phyloP scores from a whole-genome alignment of 2,888 invertebrate species.

The Tortrix viridana region DNA sequence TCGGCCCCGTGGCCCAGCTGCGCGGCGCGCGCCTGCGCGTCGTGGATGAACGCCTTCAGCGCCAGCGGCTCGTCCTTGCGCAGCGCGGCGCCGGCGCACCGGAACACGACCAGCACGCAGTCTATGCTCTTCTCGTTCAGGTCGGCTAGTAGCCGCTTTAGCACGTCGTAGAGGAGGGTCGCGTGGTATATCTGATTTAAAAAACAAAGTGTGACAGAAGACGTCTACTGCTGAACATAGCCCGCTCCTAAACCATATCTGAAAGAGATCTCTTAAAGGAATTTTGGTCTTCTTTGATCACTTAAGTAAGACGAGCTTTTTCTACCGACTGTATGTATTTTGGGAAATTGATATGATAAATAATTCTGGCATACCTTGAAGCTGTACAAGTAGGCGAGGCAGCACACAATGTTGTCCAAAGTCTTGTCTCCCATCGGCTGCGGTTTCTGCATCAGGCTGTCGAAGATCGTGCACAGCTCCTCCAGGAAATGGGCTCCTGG shows the following conservation, averaged over 20 bases:
- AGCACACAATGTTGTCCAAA: slow-evolving; percentile 91
- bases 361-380: slow-evolving; percentile 87
- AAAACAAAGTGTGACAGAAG: slow-evolving; percentile 2
- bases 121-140: slow-evolving; percentile 92
- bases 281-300: slow-evolving; percentile 86
- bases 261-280: too few species aligned
- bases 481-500: slow-evolving; percentile 93
- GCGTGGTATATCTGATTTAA: slow-evolving; percentile 88
- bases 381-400: slow-evolving; percentile 93
- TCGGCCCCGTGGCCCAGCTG: slow-evolving; percentile 53
- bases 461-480: slow-evolving; percentile 87
- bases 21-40: slow-evolving; percentile 86
- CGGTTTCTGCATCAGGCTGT: slow-evolving; percentile 75
- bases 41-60: slow-evolving; percentile 89
- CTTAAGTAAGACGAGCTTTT: too few species aligned
- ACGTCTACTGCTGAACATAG: not conserved
- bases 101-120: slow-evolving; percentile 90
- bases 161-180: slow-evolving; percentile 90
- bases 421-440: slow-evolving; percentile 89
- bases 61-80: slow-evolving; percentile 93
- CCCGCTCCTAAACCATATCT: not conserved
- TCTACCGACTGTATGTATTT: too few species aligned
- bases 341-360: too few species aligned
- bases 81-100: slow-evolving; percentile 92
- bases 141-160: slow-evolving; percentile 86